These are phyloP conservation scores for Orientallactaga sibirica DNA, from an alignment of 2,797 vertebrate species.

Conservation along the genomic window DNA sequence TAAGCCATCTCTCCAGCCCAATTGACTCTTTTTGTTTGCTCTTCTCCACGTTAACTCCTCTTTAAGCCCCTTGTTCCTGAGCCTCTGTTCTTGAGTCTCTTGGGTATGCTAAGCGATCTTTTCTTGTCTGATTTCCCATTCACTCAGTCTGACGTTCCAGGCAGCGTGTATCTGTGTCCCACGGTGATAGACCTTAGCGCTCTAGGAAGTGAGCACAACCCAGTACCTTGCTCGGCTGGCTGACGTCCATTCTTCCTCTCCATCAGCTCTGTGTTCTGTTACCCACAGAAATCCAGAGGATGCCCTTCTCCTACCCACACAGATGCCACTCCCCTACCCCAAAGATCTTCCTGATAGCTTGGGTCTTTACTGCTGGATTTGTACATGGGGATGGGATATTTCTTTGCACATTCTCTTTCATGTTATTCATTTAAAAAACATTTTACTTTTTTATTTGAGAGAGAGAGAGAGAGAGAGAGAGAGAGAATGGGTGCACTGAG, in stretches of 20 bases:
- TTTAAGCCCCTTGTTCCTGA: not conserved
- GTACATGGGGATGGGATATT: not conserved
- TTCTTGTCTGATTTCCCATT: not conserved
- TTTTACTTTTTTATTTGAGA: too few relatives aligned
- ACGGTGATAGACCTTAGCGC: not conserved
- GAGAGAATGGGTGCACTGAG: too few relatives aligned
- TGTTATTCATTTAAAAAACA: not conserved
- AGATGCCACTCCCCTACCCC: not conserved
- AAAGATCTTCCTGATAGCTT: not conserved
- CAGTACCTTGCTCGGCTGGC: not conserved
- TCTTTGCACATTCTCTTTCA: constrained; percentile 23
- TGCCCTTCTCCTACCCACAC: too few relatives aligned
- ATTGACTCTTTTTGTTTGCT: not conserved
- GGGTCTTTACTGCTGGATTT: constrained; percentile 12
- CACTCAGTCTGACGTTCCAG: not conserved
- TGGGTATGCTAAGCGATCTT: not conserved
- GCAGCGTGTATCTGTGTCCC: not conserved
- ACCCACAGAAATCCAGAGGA: not conserved
- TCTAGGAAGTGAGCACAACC: not conserved
- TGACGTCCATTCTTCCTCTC: not conserved
- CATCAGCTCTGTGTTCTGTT: not conserved
- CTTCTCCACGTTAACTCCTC: not conserved
- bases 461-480: too few relatives aligned
- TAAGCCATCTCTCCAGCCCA: too few relatives aligned
- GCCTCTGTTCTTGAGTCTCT: not conserved